phyloP scores from a whole-genome alignment of 2,113 vertebrate species.

The Pygathrix nemaeus region DNA sequence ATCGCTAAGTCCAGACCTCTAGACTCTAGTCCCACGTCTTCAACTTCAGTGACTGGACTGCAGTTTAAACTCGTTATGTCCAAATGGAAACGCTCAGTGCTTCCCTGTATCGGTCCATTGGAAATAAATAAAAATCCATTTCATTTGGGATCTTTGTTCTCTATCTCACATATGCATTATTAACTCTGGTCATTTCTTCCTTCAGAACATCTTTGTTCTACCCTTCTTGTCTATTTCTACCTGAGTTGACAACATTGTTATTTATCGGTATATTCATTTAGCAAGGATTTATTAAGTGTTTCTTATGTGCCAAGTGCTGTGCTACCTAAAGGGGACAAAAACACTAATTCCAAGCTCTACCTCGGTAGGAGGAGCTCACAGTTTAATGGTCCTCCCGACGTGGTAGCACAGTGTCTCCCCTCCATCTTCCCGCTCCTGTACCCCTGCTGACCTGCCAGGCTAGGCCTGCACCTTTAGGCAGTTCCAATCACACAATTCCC shows the following conservation, averaged over 20 bases:
- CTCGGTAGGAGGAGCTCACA: background rate
- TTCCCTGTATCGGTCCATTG: background rate
- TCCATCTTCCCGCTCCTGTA: rapidly evolving
- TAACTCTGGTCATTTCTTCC: background rate
- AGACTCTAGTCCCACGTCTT: background rate
- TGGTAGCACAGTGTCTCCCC: background rate
- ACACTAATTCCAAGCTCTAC: background rate
- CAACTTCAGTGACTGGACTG: background rate
- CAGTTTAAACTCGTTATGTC: background rate
- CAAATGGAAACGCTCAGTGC: background rate
- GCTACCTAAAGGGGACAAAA: background rate
- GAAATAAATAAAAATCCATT: background rate
- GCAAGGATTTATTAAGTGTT: background rate
- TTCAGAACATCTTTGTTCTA: background rate
- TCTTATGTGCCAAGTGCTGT: background rate
- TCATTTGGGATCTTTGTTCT: background rate
- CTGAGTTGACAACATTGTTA: background rate
- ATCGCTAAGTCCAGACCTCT: background rate
- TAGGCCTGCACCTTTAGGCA: background rate
- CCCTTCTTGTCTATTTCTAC: background rate
- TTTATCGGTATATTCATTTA: background rate
- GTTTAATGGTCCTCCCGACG: background rate
- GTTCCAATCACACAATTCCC: background rate
- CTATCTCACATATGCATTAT: background rate
- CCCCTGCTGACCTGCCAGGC: background rate